Conservation (phyloP, 1,140 invertebrate species). For the Penaeus vannamei region DNA sequence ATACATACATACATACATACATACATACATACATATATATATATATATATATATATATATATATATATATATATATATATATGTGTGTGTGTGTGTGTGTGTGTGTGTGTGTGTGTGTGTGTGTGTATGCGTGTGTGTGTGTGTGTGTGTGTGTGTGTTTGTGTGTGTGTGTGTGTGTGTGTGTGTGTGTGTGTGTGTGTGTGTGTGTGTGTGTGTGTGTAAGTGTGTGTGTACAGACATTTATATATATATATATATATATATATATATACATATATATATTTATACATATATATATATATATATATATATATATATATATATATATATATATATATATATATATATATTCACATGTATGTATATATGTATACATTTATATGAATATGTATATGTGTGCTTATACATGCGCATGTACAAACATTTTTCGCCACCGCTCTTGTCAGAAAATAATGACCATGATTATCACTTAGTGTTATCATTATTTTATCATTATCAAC, state of each 20-base stretch:
- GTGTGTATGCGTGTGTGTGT: conserved; percentile 9
- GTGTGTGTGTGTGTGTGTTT: conserved; percentile 23
- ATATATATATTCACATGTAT: neutral
- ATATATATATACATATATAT: neutral
- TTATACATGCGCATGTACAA: neutral
- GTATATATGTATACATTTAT: neutral
- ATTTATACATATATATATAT: neutral
- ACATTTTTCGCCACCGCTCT: neutral
- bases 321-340: no score
- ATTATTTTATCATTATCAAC: no score
- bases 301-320: no score
- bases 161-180: neutral
- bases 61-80: neutral
- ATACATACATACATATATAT: conserved; percentile 3
- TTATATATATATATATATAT: neutral
- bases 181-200: neutral
- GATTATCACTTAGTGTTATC: neutral
- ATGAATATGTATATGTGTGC: neutral
- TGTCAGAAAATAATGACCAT: neutral
- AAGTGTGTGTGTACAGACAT: neutral
- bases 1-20: neutral
- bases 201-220: neutral
- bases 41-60: neutral
- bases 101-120: conserved; percentile 14
- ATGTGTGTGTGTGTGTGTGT: neutral